phyloP scores from a whole-genome alignment of 92 coral and sea anemone genomes.

The Zoanthus solanderi region DNA sequence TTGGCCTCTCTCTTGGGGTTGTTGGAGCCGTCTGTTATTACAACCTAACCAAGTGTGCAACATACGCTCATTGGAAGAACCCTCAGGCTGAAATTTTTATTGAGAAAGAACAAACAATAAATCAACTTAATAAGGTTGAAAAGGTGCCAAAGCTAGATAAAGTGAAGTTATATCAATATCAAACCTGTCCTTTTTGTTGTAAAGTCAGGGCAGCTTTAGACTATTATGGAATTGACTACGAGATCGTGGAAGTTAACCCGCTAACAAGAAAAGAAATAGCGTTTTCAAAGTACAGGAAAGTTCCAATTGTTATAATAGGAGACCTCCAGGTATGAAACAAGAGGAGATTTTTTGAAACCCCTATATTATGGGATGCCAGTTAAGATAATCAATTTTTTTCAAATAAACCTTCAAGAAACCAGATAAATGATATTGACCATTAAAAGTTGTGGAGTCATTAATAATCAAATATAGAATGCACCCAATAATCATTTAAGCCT shows the following conservation, averaged over 20 bases:
- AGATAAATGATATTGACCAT: too few relatives aligned
- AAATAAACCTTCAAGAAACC: too few relatives aligned
- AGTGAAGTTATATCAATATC: constrained; percentile 91
- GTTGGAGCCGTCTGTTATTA: constrained; percentile 30
- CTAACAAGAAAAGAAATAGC: constrained; percentile 82
- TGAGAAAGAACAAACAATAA: constrained; percentile 19
- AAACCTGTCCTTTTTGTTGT: constrained; percentile 96
- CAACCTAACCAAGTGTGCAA: constrained; percentile 12
- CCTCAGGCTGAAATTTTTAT: constrained; percentile 37
- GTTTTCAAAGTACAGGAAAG: constrained; percentile 92
- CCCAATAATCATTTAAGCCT: too few relatives aligned
- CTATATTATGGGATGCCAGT: too few relatives aligned
- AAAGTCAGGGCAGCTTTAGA: constrained; percentile 92
- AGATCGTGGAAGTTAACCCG: constrained; percentile 94
- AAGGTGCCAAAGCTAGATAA: constrained; percentile 40
- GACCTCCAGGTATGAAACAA: constrained; percentile 78
- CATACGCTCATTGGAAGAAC: constrained; percentile 29
- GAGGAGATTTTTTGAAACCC: neutral
- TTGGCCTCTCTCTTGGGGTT: constrained; percentile 26
- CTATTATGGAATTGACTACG: constrained; percentile 87
- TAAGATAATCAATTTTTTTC: too few relatives aligned
- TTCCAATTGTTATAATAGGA: constrained; percentile 85
- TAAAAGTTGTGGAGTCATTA: too few relatives aligned
- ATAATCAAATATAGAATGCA: too few relatives aligned
- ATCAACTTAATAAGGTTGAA: constrained; percentile 31